A percentile compares a stretch with the other conserved stretches of the same genome.
Evolutionary conservation across 2,113 vertebrate species (phyloP).

Genomic region (Lycaon pictus): DNA sequence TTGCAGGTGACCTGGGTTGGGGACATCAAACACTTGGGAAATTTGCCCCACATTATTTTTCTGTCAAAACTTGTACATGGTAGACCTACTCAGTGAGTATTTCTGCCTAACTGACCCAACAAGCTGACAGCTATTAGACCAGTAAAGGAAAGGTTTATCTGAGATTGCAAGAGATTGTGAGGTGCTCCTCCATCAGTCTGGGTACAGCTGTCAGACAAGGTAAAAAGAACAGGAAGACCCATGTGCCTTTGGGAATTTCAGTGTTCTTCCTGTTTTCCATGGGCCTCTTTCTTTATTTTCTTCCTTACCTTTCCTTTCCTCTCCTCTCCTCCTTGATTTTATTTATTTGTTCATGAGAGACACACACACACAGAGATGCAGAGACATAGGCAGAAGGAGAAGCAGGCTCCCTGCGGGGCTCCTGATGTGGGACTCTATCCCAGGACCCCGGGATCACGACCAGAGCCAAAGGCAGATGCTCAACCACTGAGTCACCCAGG

Average conservation of each 20-base stretch:
- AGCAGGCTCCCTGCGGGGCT: no score
- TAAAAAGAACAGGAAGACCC: background rate
- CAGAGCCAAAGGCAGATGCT: no score
- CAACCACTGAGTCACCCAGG: no score
- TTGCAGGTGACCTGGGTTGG: background rate
- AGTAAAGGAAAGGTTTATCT: background rate
- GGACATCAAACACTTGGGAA: background rate
- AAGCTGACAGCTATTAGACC: background rate
- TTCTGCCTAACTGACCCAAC: background rate
- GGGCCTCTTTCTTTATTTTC: background rate
- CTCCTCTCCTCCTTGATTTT: no score
- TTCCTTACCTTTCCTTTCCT: no score
- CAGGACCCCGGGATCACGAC: no score
- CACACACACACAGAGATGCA: no score
- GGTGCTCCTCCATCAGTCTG: background rate
- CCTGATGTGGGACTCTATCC: no score
- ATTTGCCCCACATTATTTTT: background rate
- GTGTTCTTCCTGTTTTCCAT: background rate
- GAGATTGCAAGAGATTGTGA: background rate
- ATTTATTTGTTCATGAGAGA: no score
- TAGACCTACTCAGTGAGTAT: background rate
- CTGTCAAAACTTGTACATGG: background rate
- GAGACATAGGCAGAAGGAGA: no score
- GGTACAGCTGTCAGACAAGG: background rate
- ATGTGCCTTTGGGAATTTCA: background rate